Conservation (phyloP, 53 echinoderm and acorn worm genomes). For the Arbacia lixula region DNA sequence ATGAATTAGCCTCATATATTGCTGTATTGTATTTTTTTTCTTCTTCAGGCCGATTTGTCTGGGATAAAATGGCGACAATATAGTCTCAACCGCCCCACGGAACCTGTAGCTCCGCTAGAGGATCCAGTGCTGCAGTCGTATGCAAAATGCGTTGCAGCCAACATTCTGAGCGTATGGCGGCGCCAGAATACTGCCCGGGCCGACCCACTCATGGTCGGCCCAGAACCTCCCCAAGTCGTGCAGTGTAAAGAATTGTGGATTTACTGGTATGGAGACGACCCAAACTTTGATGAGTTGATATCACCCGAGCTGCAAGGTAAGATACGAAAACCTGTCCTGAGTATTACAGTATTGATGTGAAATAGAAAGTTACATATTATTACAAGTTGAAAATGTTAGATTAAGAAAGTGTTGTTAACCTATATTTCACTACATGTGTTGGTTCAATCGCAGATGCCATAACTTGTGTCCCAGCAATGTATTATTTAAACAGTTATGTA, state of each 20-base stretch:
- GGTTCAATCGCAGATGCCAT: too few species aligned
- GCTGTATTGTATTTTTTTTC: too few species aligned
- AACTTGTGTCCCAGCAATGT: too few species aligned
- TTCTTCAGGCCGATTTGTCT: conserved; percentile 87
- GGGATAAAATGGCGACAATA: conserved; percentile 98
- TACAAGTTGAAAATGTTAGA: too few species aligned
- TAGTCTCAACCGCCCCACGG: conserved; percentile 74
- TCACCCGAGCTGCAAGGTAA: conserved; percentile 87
- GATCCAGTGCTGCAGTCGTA: conserved; percentile 93
- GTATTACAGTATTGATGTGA: too few species aligned
- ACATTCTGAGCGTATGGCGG: conserved; percentile 93
- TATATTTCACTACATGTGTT: too few species aligned
- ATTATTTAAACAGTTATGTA: too few species aligned
- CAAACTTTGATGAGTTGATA: conserved; percentile 81
- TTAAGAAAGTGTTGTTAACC: too few species aligned
- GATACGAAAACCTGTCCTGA: too few species aligned
- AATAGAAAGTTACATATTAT: too few species aligned
- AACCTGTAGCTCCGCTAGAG: conserved; percentile 89
- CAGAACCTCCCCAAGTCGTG: conserved; percentile 54
- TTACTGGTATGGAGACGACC: conserved; percentile 98
- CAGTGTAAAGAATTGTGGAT: conserved; percentile 92
- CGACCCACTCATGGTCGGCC: conserved; percentile 49
- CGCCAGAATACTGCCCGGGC: conserved; percentile 63
- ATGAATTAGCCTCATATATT: too few species aligned
- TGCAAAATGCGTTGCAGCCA: conserved; percentile 85